A percentile compares a stretch with the other conserved stretches of the same genome.
Evolutionary conservation across 2,888 invertebrate species (phyloP).

Genomic region (Drosophila nigricruria): DNA sequence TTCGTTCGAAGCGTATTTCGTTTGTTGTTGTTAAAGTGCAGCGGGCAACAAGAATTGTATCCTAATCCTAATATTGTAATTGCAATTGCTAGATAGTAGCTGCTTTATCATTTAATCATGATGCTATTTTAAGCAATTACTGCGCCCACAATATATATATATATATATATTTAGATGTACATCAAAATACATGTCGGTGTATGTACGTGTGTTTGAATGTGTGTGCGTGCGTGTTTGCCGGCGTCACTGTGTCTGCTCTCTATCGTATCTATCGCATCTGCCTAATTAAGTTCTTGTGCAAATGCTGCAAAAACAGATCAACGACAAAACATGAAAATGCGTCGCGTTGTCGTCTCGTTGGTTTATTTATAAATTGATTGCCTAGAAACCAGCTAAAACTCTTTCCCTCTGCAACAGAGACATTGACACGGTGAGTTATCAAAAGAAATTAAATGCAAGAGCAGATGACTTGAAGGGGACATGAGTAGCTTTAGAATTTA

Average conservation of each 20-base stretch:
- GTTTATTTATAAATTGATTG: conserved; percentile 67
- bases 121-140: conserved; percentile 52
- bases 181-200: conserved; percentile 4
- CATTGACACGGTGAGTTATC: conserved; percentile 52
- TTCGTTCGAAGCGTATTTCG: conserved; percentile 30
- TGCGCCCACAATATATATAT: not conserved
- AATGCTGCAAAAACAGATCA: conserved; percentile 53
- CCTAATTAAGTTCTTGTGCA: conserved; percentile 65
- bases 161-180: conserved; percentile 2
- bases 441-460: not conserved
- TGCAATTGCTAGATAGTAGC: conserved; percentile 29
- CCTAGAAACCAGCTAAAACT: conserved; percentile 11
- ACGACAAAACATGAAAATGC: conserved; percentile 47
- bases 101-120: conserved; percentile 37
- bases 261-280: conserved; percentile 36
- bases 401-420: conserved; percentile 4
- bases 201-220: conserved; percentile 16
- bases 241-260: conserved; percentile 54
- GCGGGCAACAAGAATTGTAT: conserved; percentile 32
- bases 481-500: not conserved
- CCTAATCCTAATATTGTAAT: conserved; percentile 59
- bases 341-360: conserved; percentile 45
- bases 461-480: not conserved
- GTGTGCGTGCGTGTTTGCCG: conserved; percentile 41
- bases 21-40: conserved; percentile 49